A percentile compares a stretch with the other conserved stretches of the same genome.
These are phyloP conservation scores for Lysiphlebus fabarum DNA, from an alignment of 1,140 invertebrate species.

Conservation along the genomic window DNA sequence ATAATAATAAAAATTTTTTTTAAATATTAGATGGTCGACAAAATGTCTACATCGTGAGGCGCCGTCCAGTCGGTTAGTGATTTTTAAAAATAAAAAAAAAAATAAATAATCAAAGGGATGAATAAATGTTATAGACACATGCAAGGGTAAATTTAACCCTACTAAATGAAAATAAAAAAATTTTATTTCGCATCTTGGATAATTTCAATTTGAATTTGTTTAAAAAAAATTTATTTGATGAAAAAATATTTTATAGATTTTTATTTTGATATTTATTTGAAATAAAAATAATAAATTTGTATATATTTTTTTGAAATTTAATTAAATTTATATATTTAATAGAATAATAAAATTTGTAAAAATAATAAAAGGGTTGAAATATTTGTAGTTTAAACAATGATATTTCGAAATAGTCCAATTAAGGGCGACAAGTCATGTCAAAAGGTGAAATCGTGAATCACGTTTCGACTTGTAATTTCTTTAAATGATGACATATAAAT, in stretches of 20 bases:
- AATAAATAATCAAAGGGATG: constrained; percentile 24
- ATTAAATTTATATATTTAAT: too few relatives aligned
- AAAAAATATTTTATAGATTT: too few relatives aligned
- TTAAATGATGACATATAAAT: too few relatives aligned
- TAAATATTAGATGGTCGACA: constrained; percentile 27
- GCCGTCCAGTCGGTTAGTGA: constrained; percentile 35
- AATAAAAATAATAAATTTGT: too few relatives aligned
- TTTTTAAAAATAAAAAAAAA: constrained; percentile 20
- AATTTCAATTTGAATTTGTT: too few relatives aligned
- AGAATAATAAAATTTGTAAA: neutral
- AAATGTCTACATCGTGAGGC: constrained; percentile 38
- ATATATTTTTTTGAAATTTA: too few relatives aligned
- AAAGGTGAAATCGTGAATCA: constrained; percentile 1
- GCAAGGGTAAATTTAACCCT: neutral
- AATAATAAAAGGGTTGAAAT: neutral
- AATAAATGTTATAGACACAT: constrained; percentile 21
- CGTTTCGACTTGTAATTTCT: neutral
- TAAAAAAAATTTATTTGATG: too few relatives aligned
- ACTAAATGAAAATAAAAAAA: too few relatives aligned
- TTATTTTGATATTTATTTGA: too few relatives aligned
- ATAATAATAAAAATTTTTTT: neutral
- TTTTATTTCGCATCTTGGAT: too few relatives aligned
- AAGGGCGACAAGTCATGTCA: constrained; percentile 3
- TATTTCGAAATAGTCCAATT: neutral
- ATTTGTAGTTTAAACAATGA: too few relatives aligned